Base-by-base conservation (phyloP, 2,113 vertebrate species). In the Symphodus melops region DNA sequence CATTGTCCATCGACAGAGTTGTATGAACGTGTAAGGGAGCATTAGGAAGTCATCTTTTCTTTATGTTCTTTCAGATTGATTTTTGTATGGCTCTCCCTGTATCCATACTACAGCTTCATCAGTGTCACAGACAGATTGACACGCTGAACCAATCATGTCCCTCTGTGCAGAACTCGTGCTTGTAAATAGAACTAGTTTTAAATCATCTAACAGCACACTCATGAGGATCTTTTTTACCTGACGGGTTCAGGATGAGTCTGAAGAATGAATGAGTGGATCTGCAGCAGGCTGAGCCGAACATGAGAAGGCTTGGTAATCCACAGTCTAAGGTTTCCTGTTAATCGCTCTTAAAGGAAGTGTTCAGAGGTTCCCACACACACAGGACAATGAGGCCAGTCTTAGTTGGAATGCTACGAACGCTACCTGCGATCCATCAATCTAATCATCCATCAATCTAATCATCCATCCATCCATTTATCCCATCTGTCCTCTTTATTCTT, bases 261-360 rank as follows among this genome's bases (percentile, higher is more conserved):
- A 36, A 59, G 59, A 59, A 67, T 79, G 81, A 68, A 71, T 61
- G 74, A 42, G 41, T 72, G 72, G 74, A 81, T 79, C 54, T 83
- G 39, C 59, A 54, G 67, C 75, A 84, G 70, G 75, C 86, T 84
- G 81, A 75, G 71, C 82, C 81, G 86, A 90, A 90, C 86, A 86
- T 88, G 84, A 90, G 88, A 71, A 79, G 86, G 81, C 79, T 88
- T 82, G 86, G 79, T 83, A 85, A 90, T 88, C 79, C 79, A 82
- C 71, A 54, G 10, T 86, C 77, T 86, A 68, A 60, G 80, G 77
- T 90, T 90, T 88, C 88, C 68, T 77, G 81, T 82, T 90, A 90
- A 90, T 90, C 75, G 41, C 74, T 86, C 82, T 88, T 90, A 84
- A 86, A 90, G 88, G 84, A 88, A 90, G 84, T 85, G 86, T 83